phyloP scores from a whole-genome alignment of 2,797 vertebrate species.

The Chiroxiphia lanceolata region DNA sequence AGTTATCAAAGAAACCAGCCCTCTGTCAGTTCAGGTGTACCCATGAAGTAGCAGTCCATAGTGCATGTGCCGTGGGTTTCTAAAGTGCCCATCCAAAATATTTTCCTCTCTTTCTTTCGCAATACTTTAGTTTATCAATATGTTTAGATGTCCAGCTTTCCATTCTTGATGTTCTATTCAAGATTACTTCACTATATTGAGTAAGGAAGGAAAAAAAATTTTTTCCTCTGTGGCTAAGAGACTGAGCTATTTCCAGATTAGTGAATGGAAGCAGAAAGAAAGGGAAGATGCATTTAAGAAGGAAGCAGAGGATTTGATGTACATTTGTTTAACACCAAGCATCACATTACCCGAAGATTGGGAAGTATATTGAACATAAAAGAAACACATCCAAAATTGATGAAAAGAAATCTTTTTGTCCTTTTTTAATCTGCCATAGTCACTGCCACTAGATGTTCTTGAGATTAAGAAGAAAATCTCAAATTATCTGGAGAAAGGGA shows the following conservation, averaged over 20 bases:
- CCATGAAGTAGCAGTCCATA: neutral
- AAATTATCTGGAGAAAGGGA: neutral
- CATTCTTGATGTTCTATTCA: neutral
- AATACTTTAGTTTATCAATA: neutral
- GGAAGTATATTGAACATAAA: neutral
- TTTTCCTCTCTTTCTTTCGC: neutral
- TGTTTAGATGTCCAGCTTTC: conserved; percentile 3
- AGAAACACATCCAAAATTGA: neutral
- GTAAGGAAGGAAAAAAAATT: neutral
- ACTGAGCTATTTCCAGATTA: neutral
- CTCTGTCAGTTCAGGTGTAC: neutral
- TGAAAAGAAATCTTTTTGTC: neutral
- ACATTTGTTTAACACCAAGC: neutral
- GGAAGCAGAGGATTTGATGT: neutral
- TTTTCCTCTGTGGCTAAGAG: neutral
- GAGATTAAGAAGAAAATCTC: neutral
- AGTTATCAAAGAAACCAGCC: neutral
- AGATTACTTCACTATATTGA: neutral
- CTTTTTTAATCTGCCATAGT: neutral
- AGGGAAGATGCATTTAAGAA: neutral
- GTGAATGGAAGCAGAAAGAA: neutral
- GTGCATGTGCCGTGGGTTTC: neutral
- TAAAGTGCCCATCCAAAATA: neutral
- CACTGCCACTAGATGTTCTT: neutral
- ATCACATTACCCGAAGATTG: neutral